These are phyloP conservation scores for Cyclura pinguis DNA, from an alignment of 2,797 vertebrate genomes.

Conservation along the genomic window DNA sequence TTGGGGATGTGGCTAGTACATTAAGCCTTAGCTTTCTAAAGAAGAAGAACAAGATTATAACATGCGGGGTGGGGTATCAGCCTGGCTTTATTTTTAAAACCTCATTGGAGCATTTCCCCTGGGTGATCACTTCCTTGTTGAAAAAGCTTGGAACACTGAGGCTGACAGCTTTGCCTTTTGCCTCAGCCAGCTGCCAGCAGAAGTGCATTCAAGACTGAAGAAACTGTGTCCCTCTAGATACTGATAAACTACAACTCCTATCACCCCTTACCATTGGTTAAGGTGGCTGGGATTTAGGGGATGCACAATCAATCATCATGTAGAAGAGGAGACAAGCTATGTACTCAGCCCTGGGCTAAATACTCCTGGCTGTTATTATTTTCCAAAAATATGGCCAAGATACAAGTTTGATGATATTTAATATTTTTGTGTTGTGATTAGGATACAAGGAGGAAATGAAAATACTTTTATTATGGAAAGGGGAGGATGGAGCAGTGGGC, in stretches of 20 bases:
- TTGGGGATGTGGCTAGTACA: background rate
- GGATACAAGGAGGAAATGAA: slow-evolving; percentile 65
- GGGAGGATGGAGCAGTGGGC: background rate
- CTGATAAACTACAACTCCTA: background rate
- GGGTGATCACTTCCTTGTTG: slow-evolving; percentile 23
- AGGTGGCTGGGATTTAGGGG: background rate
- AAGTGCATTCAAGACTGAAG: background rate
- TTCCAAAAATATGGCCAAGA: slow-evolving; percentile 38
- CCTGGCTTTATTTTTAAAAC: slow-evolving; percentile 56
- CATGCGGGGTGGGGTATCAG: background rate
- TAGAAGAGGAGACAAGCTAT: background rate
- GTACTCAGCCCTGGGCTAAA: slow-evolving; percentile 12
- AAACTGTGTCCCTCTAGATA: background rate
- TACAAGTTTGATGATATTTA: slow-evolving; percentile 64
- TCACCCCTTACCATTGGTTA: background rate
- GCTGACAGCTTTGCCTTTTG: slow-evolving; percentile 55
- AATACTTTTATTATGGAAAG: slow-evolving; percentile 60
- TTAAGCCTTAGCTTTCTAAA: background rate
- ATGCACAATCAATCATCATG: background rate
- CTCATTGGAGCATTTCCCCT: slow-evolving; percentile 41
- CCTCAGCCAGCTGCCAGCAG: slow-evolving; percentile 51
- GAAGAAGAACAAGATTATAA: background rate
- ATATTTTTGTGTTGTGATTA: slow-evolving; percentile 59
- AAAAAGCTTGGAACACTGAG: slow-evolving; percentile 14
- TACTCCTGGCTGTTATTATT: slow-evolving; percentile 35